Evolutionary conservation across 2,113 vertebrate genomes (phyloP), one percentile per base, ranked within the genome.

Genomic region (Aythya baeri): DNA sequence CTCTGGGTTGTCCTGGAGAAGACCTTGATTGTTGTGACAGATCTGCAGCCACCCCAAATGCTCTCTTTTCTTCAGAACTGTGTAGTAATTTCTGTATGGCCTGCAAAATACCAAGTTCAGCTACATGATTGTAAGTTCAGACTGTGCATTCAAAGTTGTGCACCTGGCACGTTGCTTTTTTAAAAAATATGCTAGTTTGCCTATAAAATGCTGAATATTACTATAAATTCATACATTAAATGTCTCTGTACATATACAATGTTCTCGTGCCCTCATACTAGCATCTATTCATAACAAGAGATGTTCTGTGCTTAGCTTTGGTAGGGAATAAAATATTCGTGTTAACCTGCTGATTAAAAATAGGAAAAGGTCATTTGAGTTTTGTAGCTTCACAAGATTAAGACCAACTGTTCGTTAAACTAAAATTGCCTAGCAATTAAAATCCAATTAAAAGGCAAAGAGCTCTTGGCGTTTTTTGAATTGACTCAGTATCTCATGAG

Each of bases 71-170:
- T 13, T 44, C 58, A 21, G 57, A 25, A 49, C 14, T 9, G 7
- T 2, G 26, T 9, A 3, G 5, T 8, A 2, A 13, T 70, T 65
- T 66, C 57, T 23, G 8, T 11, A 3, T 1, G 38, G 11, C 31
- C 73, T 78, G 23, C 36, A 61, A 77, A 66, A 46, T 23, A 36
- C 1, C 1, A 52, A 44, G 17, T 57, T 63, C 26, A 63, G 17
- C 23, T 13, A 41, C 3, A 16, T 25, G 27, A 61, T 1, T 38
- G 5, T n/a, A 32, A 36, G 31, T 32, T 71, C 14, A 17, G 18
- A 59, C 34, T 52, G 49, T 20, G 5, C 12, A 25, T 43, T 86
- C 70, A 25, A 16, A 74, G 75, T 13, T 14, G 9, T 20, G 23
- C 31, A 17, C 25, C 43, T 61, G 32, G 23, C 6, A 32, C 9